Evolutionary conservation across 2,113 vertebrate species (phyloP), one percentile per base, ranked within the genome.

Genomic region (Paraplagusia blochii): DNA sequence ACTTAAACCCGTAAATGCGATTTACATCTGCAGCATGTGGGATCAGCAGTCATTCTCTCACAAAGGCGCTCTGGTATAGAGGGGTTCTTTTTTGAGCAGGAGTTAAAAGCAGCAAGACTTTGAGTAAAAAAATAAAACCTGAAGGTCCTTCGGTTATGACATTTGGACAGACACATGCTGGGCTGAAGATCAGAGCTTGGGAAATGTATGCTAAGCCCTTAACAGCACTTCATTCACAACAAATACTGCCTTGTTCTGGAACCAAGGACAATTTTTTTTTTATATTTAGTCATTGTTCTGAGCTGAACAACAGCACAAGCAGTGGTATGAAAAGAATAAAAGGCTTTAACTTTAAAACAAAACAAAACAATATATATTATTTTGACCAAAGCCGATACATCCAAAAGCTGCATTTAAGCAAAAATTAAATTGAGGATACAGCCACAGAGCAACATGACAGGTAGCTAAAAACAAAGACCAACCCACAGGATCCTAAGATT

Each of bases 21-120:
- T 72, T 47, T 67, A 64, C 45, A 39, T 65, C 0, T 14, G 62
- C 53, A 49, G 36, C 56, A 61, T 38, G 63, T 58, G 60, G 63
- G 70, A 62, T 34, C 60, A 49, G 44, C 48, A 35, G 55, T 56
- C 16, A 38, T 29, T 34, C 61, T 52, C 72, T 47, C 50, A 59
- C 38, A 57, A 72, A 67, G 66, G 74, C 11, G 36, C 72, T 66
- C 47, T 60, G 54, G 44, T 60, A 60, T 48, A 56, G 11, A 58
- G 48, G n/a, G n/a, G 47, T 71, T 49, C 14, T 72, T 67, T 36
- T 14, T 49, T 51, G 48, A 40, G 60, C 53, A 38, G 58, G 42
- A 63, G 39, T n/a, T 46, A 40, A 69, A 73, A 80, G 71, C 70
- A 78, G 78, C 78, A 69, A 61, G 34, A 22, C 48, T 69, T 71